phyloP scores from a whole-genome alignment of 2,113 vertebrate species.

The Pleuronectes platessa region DNA sequence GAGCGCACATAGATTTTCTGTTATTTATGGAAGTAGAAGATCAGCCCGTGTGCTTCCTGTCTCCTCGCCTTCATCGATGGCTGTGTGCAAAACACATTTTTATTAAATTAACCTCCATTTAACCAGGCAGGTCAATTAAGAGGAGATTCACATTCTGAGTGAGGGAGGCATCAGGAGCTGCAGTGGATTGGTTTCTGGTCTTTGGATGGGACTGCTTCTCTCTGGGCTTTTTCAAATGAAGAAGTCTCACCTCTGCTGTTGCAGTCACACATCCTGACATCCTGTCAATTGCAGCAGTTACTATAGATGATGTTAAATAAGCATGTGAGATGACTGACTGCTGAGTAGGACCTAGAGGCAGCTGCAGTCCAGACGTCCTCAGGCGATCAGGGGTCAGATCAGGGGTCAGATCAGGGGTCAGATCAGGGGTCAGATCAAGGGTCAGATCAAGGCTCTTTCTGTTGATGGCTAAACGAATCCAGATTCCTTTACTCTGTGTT shows the following conservation, averaged over 20 bases:
- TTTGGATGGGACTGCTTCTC: no score
- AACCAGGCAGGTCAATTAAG: conserved; percentile 25
- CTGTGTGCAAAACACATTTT: conserved; percentile 6
- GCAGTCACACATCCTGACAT: neutral
- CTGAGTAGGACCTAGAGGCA: neutral
- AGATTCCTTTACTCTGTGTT: neutral
- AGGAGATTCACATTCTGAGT: conserved; percentile 15
- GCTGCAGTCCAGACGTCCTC: neutral
- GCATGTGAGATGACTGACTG: no score
- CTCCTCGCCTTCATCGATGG: conserved; percentile 3
- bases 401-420: no score
- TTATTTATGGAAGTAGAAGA: neutral
- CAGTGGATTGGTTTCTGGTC: no score
- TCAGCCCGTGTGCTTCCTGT: conserved; percentile 4
- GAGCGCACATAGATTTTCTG: neutral
- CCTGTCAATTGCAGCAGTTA: neutral
- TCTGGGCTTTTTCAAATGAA: neutral
- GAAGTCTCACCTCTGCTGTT: neutral
- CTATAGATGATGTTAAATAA: neutral
- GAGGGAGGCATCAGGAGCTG: neutral
- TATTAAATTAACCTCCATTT: conserved; percentile 40
- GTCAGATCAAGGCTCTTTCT: no score
- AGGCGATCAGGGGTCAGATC: no score
- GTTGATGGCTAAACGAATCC: neutral
- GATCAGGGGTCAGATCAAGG: no score